phyloP scores from a whole-genome alignment of 2,113 vertebrate species.

The Hippopotamus amphibius region DNA sequence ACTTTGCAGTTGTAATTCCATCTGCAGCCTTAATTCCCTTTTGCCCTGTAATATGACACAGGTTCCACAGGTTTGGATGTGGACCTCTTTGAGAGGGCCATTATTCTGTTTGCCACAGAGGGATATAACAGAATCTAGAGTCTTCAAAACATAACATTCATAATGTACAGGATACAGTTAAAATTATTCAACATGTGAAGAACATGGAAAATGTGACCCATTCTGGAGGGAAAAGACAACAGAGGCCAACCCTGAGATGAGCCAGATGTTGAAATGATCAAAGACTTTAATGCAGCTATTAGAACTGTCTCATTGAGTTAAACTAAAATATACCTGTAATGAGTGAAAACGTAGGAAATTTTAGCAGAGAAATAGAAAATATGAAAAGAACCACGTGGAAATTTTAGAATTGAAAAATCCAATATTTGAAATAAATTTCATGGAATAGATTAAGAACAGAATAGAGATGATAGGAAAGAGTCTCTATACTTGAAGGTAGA shows the following conservation, averaged over 20 bases:
- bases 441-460: not conserved
- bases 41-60: not conserved
- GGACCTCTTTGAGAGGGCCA: not conserved
- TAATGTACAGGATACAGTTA: not conserved
- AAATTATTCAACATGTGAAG: not conserved
- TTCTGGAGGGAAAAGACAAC: not conserved
- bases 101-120: not conserved
- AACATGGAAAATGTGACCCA: not conserved
- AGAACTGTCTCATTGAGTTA: not conserved
- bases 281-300: not conserved
- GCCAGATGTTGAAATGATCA: not conserved
- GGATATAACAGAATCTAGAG: not conserved
- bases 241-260: not conserved
- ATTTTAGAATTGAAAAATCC: constrained; percentile 17
- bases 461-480: not conserved
- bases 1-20: not conserved
- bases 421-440: not conserved
- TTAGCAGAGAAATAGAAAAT: constrained; percentile 22
- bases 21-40: not conserved
- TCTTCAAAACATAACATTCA: not conserved
- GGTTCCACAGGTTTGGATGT: not conserved
- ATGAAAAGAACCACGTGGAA: not conserved
- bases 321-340: not conserved
- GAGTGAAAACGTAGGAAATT: constrained; percentile 14
- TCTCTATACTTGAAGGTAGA: not conserved